Conservation (phyloP, 2,797 vertebrate genomes). For the Podarcis lilfordi region DNA sequence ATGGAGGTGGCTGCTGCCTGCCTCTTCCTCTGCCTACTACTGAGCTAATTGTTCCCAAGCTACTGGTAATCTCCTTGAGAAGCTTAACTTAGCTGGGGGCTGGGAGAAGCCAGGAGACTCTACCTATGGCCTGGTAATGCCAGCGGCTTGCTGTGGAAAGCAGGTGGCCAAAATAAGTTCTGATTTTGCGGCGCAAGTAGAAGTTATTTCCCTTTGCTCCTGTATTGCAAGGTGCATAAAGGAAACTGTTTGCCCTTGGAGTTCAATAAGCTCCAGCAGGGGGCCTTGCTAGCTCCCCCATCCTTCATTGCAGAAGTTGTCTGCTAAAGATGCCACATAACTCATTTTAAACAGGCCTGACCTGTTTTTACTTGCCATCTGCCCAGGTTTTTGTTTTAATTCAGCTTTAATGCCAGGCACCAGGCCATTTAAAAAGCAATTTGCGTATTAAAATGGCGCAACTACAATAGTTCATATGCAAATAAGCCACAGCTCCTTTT, state of each 20-base stretch:
- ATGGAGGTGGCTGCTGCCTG: neutral
- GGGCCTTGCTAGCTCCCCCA: neutral
- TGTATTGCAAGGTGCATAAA: neutral
- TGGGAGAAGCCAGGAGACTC: neutral
- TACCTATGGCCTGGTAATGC: neutral
- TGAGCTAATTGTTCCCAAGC: neutral
- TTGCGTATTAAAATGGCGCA: neutral
- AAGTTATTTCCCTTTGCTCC: neutral
- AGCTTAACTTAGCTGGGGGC: neutral
- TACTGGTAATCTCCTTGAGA: constrained; percentile 8
- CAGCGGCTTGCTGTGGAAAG: neutral
- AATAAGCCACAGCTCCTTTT: neutral
- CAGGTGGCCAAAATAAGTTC: neutral
- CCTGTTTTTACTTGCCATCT: neutral
- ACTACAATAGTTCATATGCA: neutral
- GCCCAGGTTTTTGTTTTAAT: neutral
- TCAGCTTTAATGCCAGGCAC: neutral
- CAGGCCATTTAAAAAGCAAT: neutral
- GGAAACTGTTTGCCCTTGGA: neutral
- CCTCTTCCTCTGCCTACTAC: neutral
- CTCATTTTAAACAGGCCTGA: neutral
- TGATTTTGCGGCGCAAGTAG: neutral
- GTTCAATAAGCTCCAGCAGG: neutral
- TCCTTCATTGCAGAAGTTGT: neutral
- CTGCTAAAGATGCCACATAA: neutral